Conservation (phyloP, 2,797 vertebrate species). For the Gephyroberyx darwinii region DNA sequence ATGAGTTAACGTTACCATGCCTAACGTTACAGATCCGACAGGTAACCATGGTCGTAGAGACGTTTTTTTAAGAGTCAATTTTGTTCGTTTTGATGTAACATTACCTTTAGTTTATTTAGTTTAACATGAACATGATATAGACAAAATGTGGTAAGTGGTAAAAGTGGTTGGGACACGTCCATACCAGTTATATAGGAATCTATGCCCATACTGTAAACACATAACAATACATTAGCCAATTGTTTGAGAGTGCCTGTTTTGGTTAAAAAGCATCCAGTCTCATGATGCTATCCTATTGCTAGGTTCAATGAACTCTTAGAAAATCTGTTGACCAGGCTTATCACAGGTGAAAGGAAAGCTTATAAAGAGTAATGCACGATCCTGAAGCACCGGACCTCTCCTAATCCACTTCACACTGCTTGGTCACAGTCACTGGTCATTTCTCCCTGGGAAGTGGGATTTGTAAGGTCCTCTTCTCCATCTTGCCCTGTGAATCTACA, state of each 20-base stretch:
- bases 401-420: constrained; percentile 18
- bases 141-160: too few relatives aligned
- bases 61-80: too few relatives aligned
- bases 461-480: constrained; percentile 8
- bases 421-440: constrained; percentile 10
- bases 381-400: neutral
- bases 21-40: too few relatives aligned
- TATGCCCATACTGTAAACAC: neutral
- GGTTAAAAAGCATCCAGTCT: neutral
- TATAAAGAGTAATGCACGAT: neutral
- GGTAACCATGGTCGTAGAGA: too few relatives aligned
- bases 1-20: too few relatives aligned
- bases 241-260: neutral
- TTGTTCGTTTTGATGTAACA: too few relatives aligned
- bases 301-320: neutral
- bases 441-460: constrained; percentile 15
- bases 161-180: too few relatives aligned
- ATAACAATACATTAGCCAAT: constrained; percentile 3
- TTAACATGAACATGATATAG: too few relatives aligned
- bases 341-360: constrained; percentile 1
- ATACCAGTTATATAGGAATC: too few relatives aligned
- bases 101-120: too few relatives aligned
- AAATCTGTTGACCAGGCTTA: neutral
- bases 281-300: neutral
- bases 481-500: constrained; percentile 27